phyloP scores from a whole-genome alignment of 2,888 invertebrate genomes.

The Volucella inanis region DNA sequence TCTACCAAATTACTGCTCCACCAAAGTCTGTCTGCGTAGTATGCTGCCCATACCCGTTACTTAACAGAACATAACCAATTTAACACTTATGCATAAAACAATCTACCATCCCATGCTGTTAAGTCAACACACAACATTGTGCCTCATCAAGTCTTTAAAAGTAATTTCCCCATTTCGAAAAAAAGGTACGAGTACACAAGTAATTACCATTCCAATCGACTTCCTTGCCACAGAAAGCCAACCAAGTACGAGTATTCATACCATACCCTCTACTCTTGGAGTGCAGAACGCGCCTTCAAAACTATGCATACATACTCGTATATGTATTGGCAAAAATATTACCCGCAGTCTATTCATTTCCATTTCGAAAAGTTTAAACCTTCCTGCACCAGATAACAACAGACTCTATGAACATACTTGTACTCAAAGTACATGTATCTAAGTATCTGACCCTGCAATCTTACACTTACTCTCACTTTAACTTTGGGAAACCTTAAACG shows the following conservation, averaged over 20 bases:
- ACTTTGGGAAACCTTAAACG: constrained; percentile 42
- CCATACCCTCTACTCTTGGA: not conserved
- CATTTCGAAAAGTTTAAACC: constrained; percentile 29
- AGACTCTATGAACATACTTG: not conserved
- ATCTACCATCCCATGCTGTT: too few species aligned
- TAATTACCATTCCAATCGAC: constrained; percentile 41
- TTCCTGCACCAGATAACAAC: constrained; percentile 52
- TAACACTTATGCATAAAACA: too few species aligned
- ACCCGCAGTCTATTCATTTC: constrained; percentile 54
- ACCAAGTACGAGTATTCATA: not conserved
- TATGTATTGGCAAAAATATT: constrained; percentile 28
- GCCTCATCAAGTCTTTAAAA: not conserved
- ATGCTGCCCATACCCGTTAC: too few species aligned
- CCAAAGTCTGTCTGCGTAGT: too few species aligned
- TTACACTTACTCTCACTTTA: constrained; percentile 70
- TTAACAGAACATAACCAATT: too few species aligned
- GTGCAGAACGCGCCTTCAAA: constrained; percentile 41
- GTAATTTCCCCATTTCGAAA: not conserved
- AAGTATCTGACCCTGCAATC: constrained; percentile 72
- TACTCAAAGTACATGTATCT: not conserved
- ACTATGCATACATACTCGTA: constrained; percentile 10
- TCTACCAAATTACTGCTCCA: too few species aligned
- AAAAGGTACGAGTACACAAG: constrained; percentile 9
- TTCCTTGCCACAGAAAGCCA: constrained; percentile 50
- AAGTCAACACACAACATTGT: too few species aligned